Evolutionary conservation across 1,140 invertebrate genomes (phyloP).

Genomic region (Nasonia giraulti): DNA sequence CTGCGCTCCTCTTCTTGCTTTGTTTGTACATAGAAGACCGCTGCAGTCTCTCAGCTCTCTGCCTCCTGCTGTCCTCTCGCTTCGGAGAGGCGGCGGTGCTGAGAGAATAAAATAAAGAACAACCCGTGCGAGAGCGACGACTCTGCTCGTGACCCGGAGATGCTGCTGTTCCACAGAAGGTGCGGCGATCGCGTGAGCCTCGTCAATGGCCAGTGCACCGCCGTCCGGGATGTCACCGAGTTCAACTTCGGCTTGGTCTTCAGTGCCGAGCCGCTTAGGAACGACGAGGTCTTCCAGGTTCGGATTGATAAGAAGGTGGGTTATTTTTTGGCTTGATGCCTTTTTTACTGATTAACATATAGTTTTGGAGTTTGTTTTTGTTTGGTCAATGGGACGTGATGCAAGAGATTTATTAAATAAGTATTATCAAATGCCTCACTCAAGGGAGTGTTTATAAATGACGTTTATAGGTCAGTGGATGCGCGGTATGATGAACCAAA

Average conservation of each 20-base stretch:
- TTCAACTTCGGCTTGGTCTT: conserved; percentile 92
- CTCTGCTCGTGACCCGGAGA: background rate
- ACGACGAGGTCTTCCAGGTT: conserved; percentile 92
- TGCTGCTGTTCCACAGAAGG: conserved; percentile 82
- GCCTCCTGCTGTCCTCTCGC: background rate
- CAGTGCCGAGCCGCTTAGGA: conserved; percentile 85
- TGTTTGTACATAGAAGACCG: background rate
- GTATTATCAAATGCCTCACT: too few species aligned
- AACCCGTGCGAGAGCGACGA: background rate
- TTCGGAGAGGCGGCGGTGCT: background rate
- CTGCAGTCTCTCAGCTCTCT: background rate
- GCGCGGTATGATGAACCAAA: background rate
- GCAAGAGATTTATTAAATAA: background rate
- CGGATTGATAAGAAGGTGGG: conserved; percentile 90
- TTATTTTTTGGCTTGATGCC: background rate
- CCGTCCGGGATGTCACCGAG: conserved; percentile 84
- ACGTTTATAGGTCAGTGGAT: background rate
- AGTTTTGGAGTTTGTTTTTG: background rate
- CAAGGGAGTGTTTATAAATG: background rate
- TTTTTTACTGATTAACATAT: too few species aligned
- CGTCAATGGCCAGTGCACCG: conserved; percentile 87
- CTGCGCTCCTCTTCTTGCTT: background rate
- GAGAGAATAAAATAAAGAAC: background rate
- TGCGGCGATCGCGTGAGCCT: conserved; percentile 88
- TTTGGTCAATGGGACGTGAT: background rate